A percentile compares a stretch with the other conserved stretches of the same genome.
Conservation (phyloP, 2,888 invertebrate species). For the Melikaiella ostensackeni region DNA sequence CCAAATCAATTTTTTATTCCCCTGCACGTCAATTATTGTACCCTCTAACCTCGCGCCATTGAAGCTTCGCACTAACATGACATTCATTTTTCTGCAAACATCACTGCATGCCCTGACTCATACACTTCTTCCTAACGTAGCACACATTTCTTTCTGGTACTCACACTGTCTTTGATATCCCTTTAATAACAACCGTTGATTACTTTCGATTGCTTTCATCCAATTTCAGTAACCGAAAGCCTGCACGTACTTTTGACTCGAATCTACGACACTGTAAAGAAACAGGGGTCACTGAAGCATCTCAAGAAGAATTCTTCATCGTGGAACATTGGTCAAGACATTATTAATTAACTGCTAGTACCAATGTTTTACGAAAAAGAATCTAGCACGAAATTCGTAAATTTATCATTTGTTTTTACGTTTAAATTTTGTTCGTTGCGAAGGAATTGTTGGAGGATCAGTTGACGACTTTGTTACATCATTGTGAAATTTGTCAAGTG, state of each 20-base stretch:
- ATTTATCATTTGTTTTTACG: background rate
- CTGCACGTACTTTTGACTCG: conserved; percentile 52
- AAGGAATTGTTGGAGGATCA: background rate
- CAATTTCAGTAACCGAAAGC: conserved; percentile 33
- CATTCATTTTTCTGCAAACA: background rate
- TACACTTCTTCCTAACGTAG: conserved; percentile 12
- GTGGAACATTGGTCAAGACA: background rate
- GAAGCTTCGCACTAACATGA: background rate
- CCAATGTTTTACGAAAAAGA: background rate
- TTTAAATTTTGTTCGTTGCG: background rate
- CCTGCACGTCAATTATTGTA: conserved; percentile 36
- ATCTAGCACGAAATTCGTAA: background rate
- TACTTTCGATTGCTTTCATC: conserved; percentile 19
- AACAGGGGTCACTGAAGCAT: background rate
- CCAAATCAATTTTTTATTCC: conserved; percentile 46
- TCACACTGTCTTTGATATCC: background rate
- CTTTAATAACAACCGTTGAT: background rate
- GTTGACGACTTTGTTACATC: background rate
- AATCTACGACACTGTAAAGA: conserved; percentile 38
- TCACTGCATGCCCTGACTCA: background rate
- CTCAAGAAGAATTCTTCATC: background rate
- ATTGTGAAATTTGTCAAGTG: background rate
- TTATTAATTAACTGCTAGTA: background rate
- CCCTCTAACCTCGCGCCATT: conserved; percentile 24
- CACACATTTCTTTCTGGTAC: background rate